These are phyloP conservation scores for Sinotaia quadrata DNA, from an alignment of 2,888 invertebrate genomes.

Conservation along the genomic window DNA sequence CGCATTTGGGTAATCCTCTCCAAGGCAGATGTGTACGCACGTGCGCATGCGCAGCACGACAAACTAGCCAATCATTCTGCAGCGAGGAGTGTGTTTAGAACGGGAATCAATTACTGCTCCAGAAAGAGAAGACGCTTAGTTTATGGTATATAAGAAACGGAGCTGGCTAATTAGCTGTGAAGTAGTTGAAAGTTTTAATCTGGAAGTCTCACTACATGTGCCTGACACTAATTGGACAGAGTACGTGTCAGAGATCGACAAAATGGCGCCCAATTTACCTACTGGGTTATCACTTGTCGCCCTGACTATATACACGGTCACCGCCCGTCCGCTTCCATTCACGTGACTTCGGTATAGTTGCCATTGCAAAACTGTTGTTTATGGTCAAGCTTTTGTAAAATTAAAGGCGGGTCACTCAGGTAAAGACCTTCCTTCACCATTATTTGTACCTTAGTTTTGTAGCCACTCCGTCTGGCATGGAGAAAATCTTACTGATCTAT, in stretches of 20 bases:
- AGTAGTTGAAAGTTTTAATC: background rate
- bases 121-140: background rate
- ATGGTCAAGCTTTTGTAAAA: too few relatives aligned
- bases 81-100: background rate
- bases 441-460: background rate
- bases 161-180: conserved; percentile 8
- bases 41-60: background rate
- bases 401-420: background rate
- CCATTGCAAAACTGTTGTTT: too few relatives aligned
- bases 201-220: background rate
- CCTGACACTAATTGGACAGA: conserved; percentile 4
- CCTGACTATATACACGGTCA: background rate
- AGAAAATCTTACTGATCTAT: too few relatives aligned
- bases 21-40: background rate
- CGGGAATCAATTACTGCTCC: background rate
- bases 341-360: too few relatives aligned
- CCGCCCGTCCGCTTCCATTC: background rate
- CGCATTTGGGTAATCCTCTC: background rate
- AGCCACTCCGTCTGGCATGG: background rate
- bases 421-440: background rate
- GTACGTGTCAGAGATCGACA: background rate
- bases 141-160: background rate
- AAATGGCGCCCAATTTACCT: background rate
- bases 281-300: background rate
- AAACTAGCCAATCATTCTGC: background rate